A percentile compares a stretch with the other conserved stretches of the same genome.
These are phyloP conservation scores for Himantopus leucocephalus DNA, from an alignment of 2,113 vertebrate species.

Conservation along the genomic window DNA sequence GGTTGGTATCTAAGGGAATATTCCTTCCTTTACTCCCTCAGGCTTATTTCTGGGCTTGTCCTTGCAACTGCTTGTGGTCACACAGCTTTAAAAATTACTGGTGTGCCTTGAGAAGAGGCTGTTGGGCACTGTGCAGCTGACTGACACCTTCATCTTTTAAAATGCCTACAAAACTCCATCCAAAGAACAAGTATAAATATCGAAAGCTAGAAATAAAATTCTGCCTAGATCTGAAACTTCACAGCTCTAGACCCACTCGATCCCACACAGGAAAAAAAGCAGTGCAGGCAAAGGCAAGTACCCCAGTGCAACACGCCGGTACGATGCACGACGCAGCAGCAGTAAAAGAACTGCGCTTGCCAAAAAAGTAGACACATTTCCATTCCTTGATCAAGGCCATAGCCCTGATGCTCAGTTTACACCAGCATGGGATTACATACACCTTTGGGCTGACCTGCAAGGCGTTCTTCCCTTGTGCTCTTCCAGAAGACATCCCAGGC, in stretches of 20 bases:
- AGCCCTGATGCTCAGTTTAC: neutral
- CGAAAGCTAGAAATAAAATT: neutral
- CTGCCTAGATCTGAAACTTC: neutral
- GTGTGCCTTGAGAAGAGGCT: neutral
- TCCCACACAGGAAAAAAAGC: neutral
- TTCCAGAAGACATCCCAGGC: slow-evolving; percentile 85
- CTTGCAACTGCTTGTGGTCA: neutral
- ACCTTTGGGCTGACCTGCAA: slow-evolving; percentile 75
- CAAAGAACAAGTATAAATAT: neutral
- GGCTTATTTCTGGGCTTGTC: neutral
- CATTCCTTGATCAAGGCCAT: neutral
- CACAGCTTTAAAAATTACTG: neutral
- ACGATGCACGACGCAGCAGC: accelerated
- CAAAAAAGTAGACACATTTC: neutral
- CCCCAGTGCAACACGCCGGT: accelerated
- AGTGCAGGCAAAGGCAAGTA: neutral
- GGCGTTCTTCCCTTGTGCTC: slow-evolving; percentile 75
- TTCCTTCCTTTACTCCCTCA: neutral
- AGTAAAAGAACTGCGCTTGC: accelerated
- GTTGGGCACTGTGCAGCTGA: neutral
- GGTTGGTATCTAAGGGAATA: neutral
- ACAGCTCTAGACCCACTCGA: neutral
- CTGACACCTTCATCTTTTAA: neutral
- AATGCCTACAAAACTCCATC: neutral
- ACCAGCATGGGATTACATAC: neutral